A percentile compares a stretch with the other conserved stretches of the same genome.
These are phyloP conservation scores for Irena cyanogastra DNA, from an alignment of 2,113 vertebrate species.

Conservation along the genomic window DNA sequence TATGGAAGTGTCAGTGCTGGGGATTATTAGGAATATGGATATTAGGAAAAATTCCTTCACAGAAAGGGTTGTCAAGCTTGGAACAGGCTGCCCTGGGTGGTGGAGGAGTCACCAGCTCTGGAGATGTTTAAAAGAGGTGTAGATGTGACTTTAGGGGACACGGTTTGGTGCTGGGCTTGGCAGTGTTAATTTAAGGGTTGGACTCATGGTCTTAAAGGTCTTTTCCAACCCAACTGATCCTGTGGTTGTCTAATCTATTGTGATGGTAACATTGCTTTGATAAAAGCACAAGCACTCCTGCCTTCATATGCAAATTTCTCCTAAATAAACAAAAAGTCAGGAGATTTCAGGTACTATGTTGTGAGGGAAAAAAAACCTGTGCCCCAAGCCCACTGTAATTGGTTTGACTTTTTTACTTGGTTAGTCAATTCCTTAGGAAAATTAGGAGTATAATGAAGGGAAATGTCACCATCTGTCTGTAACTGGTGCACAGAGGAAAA, in stretches of 20 bases:
- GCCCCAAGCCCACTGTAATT: not conserved
- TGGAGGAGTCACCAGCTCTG: not conserved
- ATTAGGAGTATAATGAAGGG: conserved; percentile 12
- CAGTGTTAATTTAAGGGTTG: not conserved
- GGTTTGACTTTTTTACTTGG: conserved; percentile 44
- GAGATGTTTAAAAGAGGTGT: not conserved
- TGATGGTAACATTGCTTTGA: not conserved
- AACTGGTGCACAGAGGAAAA: not conserved
- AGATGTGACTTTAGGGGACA: not conserved
- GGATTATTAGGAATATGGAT: not conserved
- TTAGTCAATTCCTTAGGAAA: conserved; percentile 49
- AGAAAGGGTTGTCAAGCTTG: not conserved
- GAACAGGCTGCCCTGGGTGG: not conserved
- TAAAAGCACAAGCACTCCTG: not conserved
- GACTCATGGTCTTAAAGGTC: not conserved
- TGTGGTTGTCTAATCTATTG: not conserved
- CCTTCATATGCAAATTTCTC: not conserved
- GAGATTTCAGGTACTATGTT: conserved; percentile 1
- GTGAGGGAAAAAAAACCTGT: not conserved
- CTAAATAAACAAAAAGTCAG: not conserved
- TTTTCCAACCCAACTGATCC: not conserved
- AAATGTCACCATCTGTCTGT: conserved; percentile 67
- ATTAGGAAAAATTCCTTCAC: not conserved
- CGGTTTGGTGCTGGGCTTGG: not conserved
- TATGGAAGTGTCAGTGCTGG: not conserved